Evolutionary conservation across 2,113 vertebrate species (phyloP), one percentile per base, ranked within the genome.

Genomic region (Pedetes capensis): DNA sequence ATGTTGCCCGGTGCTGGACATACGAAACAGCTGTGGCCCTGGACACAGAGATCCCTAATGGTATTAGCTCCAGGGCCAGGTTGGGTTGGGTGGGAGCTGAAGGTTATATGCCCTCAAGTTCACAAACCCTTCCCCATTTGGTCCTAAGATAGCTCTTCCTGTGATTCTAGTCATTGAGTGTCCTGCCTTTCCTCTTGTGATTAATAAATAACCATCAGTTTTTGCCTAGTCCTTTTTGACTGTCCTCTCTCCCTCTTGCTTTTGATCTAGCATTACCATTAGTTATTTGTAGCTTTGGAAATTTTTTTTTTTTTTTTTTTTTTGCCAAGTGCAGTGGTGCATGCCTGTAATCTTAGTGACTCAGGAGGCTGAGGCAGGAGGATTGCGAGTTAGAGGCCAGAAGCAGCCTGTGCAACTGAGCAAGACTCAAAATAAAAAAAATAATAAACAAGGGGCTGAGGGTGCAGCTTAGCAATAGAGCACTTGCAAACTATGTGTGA

Each of bases 1-100:
- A 99, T 2, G 99, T 99, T 87, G 99, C 99, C 1, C 98, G 99
- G 0, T 99, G 99, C 98, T 99, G 99, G 99, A 99, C 99, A 4
- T 99, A 98, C 0, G 99, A 99, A 97, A 99, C 99, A 0, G 99
- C 99, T 0, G 99, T 99, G 64, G 99, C 99, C 17, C 44, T 99
- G 98, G 99, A 99, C 98, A 99, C 98, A 1, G 99, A 99, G 96
- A 99, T 99, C 80, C 99, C 99, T 39, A 99, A 99, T 39, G 99
- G 99, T 99, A 98, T 96, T 61, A 68, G 47, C 59, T 86, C 39
- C 34, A 42, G 72, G 49, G n/a, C 57, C 53, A 63, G 53, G 75
- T 13, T 57, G 51, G 53, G 32, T n/a, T n/a, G 34, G 61, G 44
- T 53, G 17, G 61, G 66, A 49, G 76, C 39, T n/a, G 11, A 29